Percentiles rank a stretch among this genome's conserved stretches.
Evolutionary conservation across 2,113 vertebrate genomes (phyloP).

Genomic region (Regulus satrapa): DNA sequence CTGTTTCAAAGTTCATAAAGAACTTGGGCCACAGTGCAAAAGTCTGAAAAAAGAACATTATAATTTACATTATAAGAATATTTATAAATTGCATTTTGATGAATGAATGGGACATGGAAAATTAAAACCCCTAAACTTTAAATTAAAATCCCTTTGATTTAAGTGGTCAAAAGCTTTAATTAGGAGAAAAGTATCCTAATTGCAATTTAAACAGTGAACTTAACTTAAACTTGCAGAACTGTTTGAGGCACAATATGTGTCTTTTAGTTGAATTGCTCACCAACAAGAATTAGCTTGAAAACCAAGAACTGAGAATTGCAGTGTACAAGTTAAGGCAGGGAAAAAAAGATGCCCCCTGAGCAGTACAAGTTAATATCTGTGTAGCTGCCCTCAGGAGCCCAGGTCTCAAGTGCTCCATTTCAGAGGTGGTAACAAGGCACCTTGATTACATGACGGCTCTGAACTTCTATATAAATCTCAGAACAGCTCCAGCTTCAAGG

Average conservation of each 20-base stretch:
- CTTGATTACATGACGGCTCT: constrained; percentile 31
- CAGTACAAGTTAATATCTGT: background rate
- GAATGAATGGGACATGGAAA: background rate
- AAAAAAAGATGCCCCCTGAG: background rate
- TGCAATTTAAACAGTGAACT: background rate
- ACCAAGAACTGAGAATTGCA: constrained; percentile 3
- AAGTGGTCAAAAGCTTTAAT: background rate
- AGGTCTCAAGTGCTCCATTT: constrained; percentile 10
- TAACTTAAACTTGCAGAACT: background rate
- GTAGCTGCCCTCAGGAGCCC: background rate
- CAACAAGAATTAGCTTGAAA: background rate
- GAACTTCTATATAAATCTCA: constrained; percentile 38
- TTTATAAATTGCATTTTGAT: background rate
- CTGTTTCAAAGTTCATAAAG: background rate
- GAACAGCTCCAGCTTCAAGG: background rate
- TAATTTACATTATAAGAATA: background rate
- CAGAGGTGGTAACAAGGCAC: background rate
- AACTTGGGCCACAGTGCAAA: background rate
- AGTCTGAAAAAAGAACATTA: too few relatives aligned
- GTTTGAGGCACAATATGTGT: background rate
- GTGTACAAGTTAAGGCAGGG: background rate
- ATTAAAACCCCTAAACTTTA: background rate
- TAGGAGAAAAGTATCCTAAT: background rate
- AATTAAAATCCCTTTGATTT: background rate
- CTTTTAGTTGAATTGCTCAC: background rate